These are phyloP conservation scores for Lepidurus packardi DNA, from an alignment of 1,140 invertebrate genomes.

Conservation along the genomic window DNA sequence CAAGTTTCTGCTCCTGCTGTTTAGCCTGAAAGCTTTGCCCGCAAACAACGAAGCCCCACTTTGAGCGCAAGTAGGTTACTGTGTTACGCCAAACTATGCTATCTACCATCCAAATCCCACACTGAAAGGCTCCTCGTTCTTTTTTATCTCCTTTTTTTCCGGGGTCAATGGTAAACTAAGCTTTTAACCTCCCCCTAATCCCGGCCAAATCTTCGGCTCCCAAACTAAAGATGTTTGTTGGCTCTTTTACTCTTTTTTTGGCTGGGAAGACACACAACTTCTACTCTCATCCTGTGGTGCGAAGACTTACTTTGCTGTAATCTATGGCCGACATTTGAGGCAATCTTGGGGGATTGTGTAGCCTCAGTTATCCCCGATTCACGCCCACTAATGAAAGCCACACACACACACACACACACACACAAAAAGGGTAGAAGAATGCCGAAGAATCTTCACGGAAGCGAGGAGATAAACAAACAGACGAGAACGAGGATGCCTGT, in stretches of 20 bases:
- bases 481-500: background rate
- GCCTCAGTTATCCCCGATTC: background rate
- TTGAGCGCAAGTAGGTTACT: background rate
- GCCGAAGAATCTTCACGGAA: background rate
- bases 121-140: too few relatives aligned
- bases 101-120: background rate
- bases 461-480: background rate
- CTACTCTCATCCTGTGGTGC: background rate
- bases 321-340: background rate
- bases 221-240: too few relatives aligned
- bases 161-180: too few relatives aligned
- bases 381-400: background rate
- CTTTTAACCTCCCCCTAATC: too few relatives aligned
- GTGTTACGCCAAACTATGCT: background rate
- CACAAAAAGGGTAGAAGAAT: background rate
- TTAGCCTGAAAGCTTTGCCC: background rate
- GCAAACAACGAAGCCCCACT: background rate
- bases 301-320: background rate
- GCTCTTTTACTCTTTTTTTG: background rate
- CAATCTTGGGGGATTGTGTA: background rate
- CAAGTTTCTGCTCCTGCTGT: background rate
- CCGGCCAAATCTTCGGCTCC: too few relatives aligned
- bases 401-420: background rate
- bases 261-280: background rate
- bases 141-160: too few relatives aligned